Conservation (phyloP, 1,140 invertebrate species). For the Cherax quadricarinatus region DNA sequence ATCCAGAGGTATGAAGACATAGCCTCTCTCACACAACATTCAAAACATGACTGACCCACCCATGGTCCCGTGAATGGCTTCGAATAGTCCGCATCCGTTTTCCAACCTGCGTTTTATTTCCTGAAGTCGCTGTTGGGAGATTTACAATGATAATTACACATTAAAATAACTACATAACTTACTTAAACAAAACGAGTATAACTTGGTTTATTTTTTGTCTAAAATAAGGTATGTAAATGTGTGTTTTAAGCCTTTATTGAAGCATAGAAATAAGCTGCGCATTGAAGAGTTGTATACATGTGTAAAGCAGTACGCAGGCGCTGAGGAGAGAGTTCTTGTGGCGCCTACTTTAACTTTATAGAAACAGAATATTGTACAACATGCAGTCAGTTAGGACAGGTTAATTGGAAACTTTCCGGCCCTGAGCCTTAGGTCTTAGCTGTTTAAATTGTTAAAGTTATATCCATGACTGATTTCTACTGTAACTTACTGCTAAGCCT, state of each 20-base stretch:
- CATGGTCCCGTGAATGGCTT: neutral
- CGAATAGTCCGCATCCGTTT: neutral
- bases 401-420: too few relatives aligned
- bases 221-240: neutral
- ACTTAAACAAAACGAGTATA: too few relatives aligned
- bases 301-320: neutral
- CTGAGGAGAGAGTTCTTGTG: neutral
- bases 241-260: neutral
- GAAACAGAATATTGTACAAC: too few relatives aligned
- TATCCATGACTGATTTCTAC: too few relatives aligned
- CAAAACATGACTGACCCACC: conserved; percentile 13
- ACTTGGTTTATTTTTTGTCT: neutral
- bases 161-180: too few relatives aligned
- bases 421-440: too few relatives aligned
- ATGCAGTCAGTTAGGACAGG: too few relatives aligned
- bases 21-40: neutral
- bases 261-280: neutral
- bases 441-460: too few relatives aligned
- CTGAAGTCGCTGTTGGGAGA: too few relatives aligned
- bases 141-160: too few relatives aligned
- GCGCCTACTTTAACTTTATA: neutral
- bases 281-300: neutral
- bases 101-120: too few relatives aligned
- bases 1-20: neutral
- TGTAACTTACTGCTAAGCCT: too few relatives aligned